Conservation (phyloP, 2,888 invertebrate species). For the Ariolimax columbianus region DNA sequence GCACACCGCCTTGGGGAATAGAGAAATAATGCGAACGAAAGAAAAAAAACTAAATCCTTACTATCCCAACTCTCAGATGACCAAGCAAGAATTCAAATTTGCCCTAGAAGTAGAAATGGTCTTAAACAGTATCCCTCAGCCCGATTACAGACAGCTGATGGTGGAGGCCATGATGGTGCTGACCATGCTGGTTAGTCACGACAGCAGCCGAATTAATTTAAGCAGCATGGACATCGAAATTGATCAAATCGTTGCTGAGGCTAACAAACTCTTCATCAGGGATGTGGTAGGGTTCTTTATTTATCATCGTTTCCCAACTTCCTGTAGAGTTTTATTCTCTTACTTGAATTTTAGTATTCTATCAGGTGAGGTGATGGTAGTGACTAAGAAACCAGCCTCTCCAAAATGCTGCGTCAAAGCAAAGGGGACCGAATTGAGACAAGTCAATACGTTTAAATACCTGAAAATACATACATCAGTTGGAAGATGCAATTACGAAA, state of each 20-base stretch:
- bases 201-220: conserved; percentile 64
- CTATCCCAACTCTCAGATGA: conserved; percentile 85
- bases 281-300: conserved; percentile 87
- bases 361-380: no score
- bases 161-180: conserved; percentile 97
- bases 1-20: no score
- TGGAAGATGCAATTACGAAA: no score
- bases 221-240: conserved; percentile 81
- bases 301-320: neutral
- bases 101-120: conserved; percentile 98
- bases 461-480: no score
- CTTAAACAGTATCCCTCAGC: conserved; percentile 96
- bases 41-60: neutral
- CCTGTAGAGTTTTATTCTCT: no score
- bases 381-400: no score
- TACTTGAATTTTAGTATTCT: no score
- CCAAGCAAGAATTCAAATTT: conserved; percentile 97
- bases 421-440: no score
- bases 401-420: no score
- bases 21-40: no score
- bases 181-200: conserved; percentile 85
- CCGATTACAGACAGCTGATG: conserved; percentile 96
- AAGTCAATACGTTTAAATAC: no score
- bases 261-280: conserved; percentile 94
- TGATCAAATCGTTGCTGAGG: conserved; percentile 94